A percentile compares a stretch with the other conserved stretches of the same genome.
Conservation (phyloP, 2,888 invertebrate species). For the Conops quadrifasciatus region DNA sequence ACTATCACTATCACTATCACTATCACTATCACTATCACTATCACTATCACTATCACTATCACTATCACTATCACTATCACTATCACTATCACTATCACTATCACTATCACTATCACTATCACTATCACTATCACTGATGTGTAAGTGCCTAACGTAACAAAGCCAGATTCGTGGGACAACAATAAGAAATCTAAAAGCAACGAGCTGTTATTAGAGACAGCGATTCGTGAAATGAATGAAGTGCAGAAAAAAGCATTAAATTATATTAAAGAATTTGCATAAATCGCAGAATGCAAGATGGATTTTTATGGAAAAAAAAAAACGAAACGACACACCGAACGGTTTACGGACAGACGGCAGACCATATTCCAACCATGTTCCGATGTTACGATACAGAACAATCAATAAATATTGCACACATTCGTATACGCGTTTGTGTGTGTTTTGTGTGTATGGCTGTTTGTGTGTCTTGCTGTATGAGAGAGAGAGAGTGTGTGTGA, state of each 20-base stretch:
- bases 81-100: too few species aligned
- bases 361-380: too few species aligned
- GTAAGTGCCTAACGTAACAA: too few species aligned
- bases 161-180: not conserved
- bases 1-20: too few species aligned
- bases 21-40: too few species aligned
- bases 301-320: too few species aligned
- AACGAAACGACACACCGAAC: not conserved
- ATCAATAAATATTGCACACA: not conserved
- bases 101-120: too few species aligned
- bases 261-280: slow-evolving; percentile 33
- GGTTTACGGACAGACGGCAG: not conserved
- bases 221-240: slow-evolving; percentile 21
- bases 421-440: not conserved
- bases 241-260: slow-evolving; percentile 37
- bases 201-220: slow-evolving; percentile 15
- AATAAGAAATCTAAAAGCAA: slow-evolving; percentile 11
- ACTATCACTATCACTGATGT: not conserved
- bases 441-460: not conserved
- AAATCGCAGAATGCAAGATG: slow-evolving; percentile 18
- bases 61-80: too few species aligned
- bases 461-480: slow-evolving; percentile 3
- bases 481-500: too few species aligned
- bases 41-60: too few species aligned
- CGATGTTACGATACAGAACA: not conserved